Evolutionary conservation across 2,113 vertebrate genomes (phyloP).

Genomic region (Equus przewalskii): DNA sequence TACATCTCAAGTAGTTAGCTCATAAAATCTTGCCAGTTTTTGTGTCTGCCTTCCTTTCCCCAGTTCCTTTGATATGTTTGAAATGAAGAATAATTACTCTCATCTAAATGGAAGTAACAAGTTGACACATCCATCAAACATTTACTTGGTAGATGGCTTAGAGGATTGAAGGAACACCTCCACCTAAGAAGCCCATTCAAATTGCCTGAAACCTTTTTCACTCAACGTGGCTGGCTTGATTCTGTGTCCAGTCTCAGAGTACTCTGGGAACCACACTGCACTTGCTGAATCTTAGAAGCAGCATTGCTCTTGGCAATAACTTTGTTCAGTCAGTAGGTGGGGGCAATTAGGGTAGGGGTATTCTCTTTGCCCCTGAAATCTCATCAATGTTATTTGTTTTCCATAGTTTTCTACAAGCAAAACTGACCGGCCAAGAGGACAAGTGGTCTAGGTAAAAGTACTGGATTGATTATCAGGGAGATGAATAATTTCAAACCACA

Average conservation of each 20-base stretch:
- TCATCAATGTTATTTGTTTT: not conserved
- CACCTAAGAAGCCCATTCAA: not conserved
- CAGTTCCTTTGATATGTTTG: not conserved
- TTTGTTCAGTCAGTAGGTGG: not conserved
- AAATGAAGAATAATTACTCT: not conserved
- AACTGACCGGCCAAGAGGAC: not conserved
- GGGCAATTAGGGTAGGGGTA: fast-evolving
- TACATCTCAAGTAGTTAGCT: not conserved
- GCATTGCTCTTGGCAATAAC: not conserved
- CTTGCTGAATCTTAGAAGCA: not conserved
- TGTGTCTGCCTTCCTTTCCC: not conserved
- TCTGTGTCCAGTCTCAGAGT: not conserved
- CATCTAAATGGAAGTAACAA: not conserved
- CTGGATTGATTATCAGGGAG: not conserved
- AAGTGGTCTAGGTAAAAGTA: not conserved
- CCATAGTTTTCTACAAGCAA: not conserved
- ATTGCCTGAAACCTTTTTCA: not conserved
- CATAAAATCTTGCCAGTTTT: not conserved
- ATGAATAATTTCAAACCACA: not conserved
- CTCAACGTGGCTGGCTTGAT: not conserved
- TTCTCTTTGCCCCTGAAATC: not conserved
- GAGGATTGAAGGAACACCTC: not conserved
- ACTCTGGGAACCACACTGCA: not conserved
- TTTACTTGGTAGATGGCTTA: not conserved
- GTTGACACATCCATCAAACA: not conserved